A percentile compares a stretch with the other conserved stretches of the same genome.
Evolutionary conservation across 2,888 invertebrate species (phyloP).

Genomic region (Rhogogaster chlorosoma): DNA sequence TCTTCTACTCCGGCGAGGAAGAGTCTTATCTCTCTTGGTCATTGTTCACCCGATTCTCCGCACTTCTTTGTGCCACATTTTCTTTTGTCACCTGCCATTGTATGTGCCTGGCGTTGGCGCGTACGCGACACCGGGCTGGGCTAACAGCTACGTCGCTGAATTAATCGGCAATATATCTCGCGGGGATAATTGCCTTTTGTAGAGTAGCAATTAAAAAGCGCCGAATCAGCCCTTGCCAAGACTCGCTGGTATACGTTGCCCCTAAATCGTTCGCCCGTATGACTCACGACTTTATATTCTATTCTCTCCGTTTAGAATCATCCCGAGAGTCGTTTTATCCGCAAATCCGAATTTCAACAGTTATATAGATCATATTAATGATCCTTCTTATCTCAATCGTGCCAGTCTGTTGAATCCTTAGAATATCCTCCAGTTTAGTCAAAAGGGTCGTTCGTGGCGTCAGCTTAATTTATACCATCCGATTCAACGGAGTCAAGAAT

Average conservation of each 20-base stretch:
- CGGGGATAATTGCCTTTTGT: constrained; percentile 44
- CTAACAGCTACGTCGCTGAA: constrained; percentile 33
- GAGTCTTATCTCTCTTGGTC: constrained; percentile 45
- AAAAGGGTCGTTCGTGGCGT: constrained; percentile 34
- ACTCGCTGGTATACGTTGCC: neutral
- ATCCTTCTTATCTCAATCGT: constrained; percentile 35
- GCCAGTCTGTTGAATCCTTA: constrained; percentile 45
- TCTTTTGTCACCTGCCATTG: constrained; percentile 50
- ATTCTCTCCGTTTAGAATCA: neutral
- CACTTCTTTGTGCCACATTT: constrained; percentile 33
- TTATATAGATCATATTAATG: constrained; percentile 45
- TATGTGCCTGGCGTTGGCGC: constrained; percentile 13
- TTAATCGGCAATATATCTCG: constrained; percentile 52
- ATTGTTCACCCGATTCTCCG: constrained; percentile 48
- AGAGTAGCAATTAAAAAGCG: constrained; percentile 47
- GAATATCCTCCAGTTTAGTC: constrained; percentile 37
- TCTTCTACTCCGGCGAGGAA: constrained; percentile 4
- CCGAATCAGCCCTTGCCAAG: constrained; percentile 36
- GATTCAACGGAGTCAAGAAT: constrained; percentile 1
- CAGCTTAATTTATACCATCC: constrained; percentile 37
- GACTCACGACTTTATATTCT: constrained; percentile 21
- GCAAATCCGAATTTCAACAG: neutral
- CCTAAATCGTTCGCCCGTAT: constrained; percentile 27
- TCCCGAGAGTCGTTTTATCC: neutral
- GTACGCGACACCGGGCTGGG: constrained; percentile 20